Evolutionary conservation across 2,113 vertebrate genomes (phyloP).

Genomic region (Clupea harengus): DNA sequence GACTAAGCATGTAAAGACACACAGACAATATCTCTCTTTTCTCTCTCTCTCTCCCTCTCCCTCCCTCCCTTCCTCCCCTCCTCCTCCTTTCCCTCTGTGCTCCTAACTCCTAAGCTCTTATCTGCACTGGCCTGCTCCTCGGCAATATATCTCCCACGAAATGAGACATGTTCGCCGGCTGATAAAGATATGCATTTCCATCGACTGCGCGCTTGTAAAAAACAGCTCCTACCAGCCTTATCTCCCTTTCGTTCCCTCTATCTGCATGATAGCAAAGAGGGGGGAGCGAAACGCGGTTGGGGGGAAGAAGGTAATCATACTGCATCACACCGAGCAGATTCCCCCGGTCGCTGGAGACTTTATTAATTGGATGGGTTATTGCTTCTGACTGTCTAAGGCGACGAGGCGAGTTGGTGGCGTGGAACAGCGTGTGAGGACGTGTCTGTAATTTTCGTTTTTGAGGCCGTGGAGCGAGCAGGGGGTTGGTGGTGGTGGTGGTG

Average conservation of each 20-base stretch:
- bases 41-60: conserved; percentile 11
- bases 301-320: conserved; percentile 39
- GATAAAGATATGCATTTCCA: conserved; percentile 41
- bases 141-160: conserved; percentile 26
- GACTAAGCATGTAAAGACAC: conserved; percentile 5
- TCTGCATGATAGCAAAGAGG: conserved; percentile 39
- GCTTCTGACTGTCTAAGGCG: conserved; percentile 39
- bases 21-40: conserved; percentile 7
- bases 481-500: no score
- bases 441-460: conserved; percentile 34
- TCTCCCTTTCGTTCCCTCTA: conserved; percentile 33
- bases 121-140: background rate
- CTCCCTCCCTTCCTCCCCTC: background rate
- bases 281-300: background rate
- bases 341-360: conserved; percentile 29
- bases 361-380: conserved; percentile 52
- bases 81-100: conserved; percentile 5
- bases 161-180: conserved; percentile 29
- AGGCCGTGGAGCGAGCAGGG: conserved; percentile 19
- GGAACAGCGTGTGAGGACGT: conserved; percentile 16
- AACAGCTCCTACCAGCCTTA: conserved; percentile 40
- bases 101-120: conserved; percentile 8
- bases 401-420: background rate
- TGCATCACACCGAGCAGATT: conserved; percentile 22
- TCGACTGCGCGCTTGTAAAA: conserved; percentile 37